These are phyloP conservation scores for Oscheius sp. DNA, from an alignment of 2,888 invertebrate species.

Conservation along the genomic window DNA sequence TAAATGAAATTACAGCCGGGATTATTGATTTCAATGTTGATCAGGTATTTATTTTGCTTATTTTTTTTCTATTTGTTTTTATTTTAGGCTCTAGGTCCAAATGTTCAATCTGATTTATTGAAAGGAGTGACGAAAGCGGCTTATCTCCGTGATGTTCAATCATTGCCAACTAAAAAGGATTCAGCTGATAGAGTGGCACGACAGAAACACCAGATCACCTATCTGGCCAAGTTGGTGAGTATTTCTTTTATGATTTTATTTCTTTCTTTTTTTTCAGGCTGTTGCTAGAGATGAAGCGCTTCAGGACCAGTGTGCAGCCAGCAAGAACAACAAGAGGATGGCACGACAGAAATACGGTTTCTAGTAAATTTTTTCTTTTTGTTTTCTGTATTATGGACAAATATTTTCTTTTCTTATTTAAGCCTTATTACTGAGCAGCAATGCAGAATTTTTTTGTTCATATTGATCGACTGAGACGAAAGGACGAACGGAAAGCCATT, in stretches of 20 bases:
- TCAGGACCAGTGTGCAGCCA: slow-evolving; percentile 71
- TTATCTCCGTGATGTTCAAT: slow-evolving; percentile 45
- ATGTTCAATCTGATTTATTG: slow-evolving; percentile 65
- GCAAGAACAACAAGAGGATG: slow-evolving; percentile 62
- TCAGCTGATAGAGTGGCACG: slow-evolving; percentile 60
- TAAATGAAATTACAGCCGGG: slow-evolving; percentile 60
- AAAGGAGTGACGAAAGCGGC: slow-evolving; percentile 61
- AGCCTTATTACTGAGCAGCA: too few relatives aligned
- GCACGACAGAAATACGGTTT: slow-evolving; percentile 70
- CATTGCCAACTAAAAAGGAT: slow-evolving; percentile 45
- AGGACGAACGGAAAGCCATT: too few relatives aligned
- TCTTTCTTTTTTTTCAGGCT: slow-evolving; percentile 47
- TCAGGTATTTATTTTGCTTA: slow-evolving; percentile 10
- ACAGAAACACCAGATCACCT: slow-evolving; percentile 72
- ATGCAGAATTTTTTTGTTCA: too few relatives aligned
- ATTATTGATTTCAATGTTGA: slow-evolving; percentile 70
- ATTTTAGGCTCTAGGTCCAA: slow-evolving; percentile 65
- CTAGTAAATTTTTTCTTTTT: slow-evolving; percentile 38
- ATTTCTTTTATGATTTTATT: not conserved
- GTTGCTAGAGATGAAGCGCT: slow-evolving; percentile 69
- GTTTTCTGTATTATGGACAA: too few relatives aligned
- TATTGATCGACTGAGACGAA: too few relatives aligned
- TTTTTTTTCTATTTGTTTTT: not conserved
- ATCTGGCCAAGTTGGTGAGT: slow-evolving; percentile 65
- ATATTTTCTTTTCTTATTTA: too few relatives aligned